Conservation (phyloP, 2,888 invertebrate species). For the Ichneumon xanthorius region DNA sequence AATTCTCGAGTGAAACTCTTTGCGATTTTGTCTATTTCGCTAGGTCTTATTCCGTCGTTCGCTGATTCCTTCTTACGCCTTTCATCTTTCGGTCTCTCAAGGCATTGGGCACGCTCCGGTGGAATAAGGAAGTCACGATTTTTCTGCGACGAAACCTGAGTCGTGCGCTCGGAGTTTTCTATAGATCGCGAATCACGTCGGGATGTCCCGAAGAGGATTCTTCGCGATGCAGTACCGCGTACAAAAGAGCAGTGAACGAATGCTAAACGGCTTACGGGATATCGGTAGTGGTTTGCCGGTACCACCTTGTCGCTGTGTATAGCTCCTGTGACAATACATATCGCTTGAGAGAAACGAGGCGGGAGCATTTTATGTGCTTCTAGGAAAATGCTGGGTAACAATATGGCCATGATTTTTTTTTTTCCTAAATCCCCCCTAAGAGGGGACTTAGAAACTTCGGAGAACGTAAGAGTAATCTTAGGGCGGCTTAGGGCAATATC, state of each 20-base stretch:
- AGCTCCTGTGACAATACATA: not conserved
- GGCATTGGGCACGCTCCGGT: not conserved
- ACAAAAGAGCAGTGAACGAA: conserved; percentile 54
- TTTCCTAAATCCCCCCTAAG: not conserved
- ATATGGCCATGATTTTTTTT: not conserved
- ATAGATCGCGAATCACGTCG: conserved; percentile 48
- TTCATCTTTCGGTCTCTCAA: not conserved
- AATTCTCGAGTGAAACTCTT: not conserved
- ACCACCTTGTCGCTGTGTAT: not conserved
- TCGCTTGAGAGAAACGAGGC: not conserved
- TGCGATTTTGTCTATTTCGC: not conserved
- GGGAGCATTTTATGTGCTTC: not conserved
- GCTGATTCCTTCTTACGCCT: not conserved
- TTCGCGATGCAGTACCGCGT: conserved; percentile 22
- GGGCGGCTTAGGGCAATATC: too few species aligned
- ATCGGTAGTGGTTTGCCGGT: conserved; percentile 21
- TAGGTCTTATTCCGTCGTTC: not conserved
- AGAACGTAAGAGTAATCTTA: too few species aligned
- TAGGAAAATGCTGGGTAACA: not conserved
- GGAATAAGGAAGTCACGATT: conserved; percentile 12
- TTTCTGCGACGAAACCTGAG: not conserved
- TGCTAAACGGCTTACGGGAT: conserved; percentile 54
- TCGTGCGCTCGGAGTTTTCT: conserved; percentile 37
- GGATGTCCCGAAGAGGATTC: conserved; percentile 24
- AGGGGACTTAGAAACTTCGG: not conserved